Evolutionary conservation across 2,113 vertebrate species (phyloP).

Genomic region (Aphelocoma coerulescens): DNA sequence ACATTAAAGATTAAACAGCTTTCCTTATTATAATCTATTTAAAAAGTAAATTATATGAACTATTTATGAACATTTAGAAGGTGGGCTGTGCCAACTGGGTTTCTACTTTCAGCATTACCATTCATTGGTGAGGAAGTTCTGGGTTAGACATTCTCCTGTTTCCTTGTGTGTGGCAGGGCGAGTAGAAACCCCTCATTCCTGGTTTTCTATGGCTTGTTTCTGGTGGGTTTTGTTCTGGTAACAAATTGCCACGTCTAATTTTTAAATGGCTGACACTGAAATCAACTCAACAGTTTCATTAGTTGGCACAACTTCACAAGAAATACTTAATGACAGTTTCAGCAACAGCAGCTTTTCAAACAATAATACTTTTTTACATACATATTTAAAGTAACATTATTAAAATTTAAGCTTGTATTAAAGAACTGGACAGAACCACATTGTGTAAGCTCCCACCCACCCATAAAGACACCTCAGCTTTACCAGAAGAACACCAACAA

Average conservation of each 20-base stretch:
- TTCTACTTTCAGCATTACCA: constrained; percentile 33
- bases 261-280: constrained; percentile 27
- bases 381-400: constrained; percentile 68
- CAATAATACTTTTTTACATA: constrained; percentile 71
- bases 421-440: constrained; percentile 61
- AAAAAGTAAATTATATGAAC: constrained; percentile 52
- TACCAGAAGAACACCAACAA: constrained; percentile 69
- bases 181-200: not conserved
- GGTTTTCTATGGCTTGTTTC: constrained; percentile 42
- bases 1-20: constrained; percentile 74
- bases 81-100: constrained; percentile 70
- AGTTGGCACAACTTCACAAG: constrained; percentile 75
- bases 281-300: constrained; percentile 21
- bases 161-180: not conserved
- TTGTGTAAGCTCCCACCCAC: constrained; percentile 55
- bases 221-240: constrained; percentile 8
- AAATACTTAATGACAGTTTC: constrained; percentile 71
- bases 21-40: constrained; percentile 68
- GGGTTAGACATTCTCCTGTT: not conserved
- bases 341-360: constrained; percentile 76
- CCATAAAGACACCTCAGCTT: constrained; percentile 48
- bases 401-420: constrained; percentile 65
- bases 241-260: not conserved
- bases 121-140: not conserved
- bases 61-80: constrained; percentile 68